Conservation (phyloP, 2,797 vertebrate species). For the Tapirus indicus region DNA sequence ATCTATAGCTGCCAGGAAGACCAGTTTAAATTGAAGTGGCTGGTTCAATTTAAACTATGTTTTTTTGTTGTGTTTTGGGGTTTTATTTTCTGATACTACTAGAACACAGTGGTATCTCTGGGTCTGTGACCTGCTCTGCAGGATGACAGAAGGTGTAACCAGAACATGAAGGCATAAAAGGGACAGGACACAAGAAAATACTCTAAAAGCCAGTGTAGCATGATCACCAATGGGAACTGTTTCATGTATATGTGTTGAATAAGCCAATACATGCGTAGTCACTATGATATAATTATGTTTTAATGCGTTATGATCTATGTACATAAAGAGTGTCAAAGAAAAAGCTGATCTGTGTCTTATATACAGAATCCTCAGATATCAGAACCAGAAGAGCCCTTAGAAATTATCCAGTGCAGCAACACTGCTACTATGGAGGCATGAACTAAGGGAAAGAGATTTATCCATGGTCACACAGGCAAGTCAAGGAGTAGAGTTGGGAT, state of each 20-base stretch:
- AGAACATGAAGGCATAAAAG: conserved; percentile 54
- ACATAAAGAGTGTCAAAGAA: conserved; percentile 21
- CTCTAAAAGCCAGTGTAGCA: background rate
- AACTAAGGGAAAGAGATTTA: conserved; percentile 37
- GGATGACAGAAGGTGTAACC: background rate
- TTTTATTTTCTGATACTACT: background rate
- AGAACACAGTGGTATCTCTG: background rate
- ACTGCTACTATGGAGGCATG: background rate
- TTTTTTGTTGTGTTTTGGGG: background rate
- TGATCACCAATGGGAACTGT: background rate
- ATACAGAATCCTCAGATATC: conserved; percentile 12
- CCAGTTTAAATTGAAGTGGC: conserved; percentile 19
- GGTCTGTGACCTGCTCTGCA: background rate
- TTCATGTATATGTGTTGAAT: background rate
- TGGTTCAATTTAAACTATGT: background rate
- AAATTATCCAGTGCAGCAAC: background rate
- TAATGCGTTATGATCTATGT: background rate
- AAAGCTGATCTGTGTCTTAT: background rate
- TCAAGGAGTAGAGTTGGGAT: background rate
- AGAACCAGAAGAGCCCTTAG: conserved; percentile 26
- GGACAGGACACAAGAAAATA: conserved; percentile 29
- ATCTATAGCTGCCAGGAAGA: conserved; percentile 4
- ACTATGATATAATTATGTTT: background rate
- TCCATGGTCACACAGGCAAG: background rate
- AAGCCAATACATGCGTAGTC: background rate